Evolutionary conservation across 2,113 vertebrate species (phyloP).

Genomic region (Apodemus sylvaticus): DNA sequence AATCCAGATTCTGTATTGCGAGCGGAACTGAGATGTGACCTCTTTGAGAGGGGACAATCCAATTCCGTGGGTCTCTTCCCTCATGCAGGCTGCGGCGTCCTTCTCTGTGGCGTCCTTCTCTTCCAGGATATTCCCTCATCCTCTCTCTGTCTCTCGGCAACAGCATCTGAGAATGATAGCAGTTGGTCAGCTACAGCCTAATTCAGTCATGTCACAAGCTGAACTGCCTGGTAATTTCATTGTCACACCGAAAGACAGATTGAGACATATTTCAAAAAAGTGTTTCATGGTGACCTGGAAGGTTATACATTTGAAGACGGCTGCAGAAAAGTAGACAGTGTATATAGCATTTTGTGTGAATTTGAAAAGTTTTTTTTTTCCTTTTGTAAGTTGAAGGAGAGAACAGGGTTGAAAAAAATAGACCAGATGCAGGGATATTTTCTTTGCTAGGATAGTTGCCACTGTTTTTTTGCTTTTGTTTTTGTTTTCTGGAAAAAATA

Average conservation of each 20-base stretch:
- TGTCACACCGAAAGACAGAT: conserved; percentile 69
- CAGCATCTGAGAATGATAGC: conserved; percentile 23
- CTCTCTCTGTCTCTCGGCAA: not conserved
- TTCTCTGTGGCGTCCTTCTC: conserved; percentile 29
- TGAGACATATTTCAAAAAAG: conserved; percentile 78
- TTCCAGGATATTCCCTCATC: not conserved
- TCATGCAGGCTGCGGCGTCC: not conserved
- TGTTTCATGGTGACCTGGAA: conserved; percentile 73
- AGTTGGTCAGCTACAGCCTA: conserved; percentile 59
- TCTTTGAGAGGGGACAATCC: not conserved
- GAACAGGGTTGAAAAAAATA: conserved; percentile 39
- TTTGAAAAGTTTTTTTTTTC: conserved; percentile 78
- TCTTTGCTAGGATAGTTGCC: conserved; percentile 76
- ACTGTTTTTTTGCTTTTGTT: conserved; percentile 34
- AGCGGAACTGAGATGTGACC: not conserved
- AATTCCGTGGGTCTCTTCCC: not conserved
- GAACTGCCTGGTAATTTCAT: conserved; percentile 74
- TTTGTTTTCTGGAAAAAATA: conserved; percentile 73
- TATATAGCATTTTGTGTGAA: conserved; percentile 75
- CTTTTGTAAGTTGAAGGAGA: conserved; percentile 69
- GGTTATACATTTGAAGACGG: conserved; percentile 68
- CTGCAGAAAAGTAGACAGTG: conserved; percentile 60
- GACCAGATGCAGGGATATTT: conserved; percentile 77
- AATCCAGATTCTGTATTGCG: not conserved
- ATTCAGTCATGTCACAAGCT: conserved; percentile 62